Evolutionary conservation across 2,797 vertebrate species (phyloP), one percentile per base, ranked within the genome.

Genomic region (Florisuga fusca): DNA sequence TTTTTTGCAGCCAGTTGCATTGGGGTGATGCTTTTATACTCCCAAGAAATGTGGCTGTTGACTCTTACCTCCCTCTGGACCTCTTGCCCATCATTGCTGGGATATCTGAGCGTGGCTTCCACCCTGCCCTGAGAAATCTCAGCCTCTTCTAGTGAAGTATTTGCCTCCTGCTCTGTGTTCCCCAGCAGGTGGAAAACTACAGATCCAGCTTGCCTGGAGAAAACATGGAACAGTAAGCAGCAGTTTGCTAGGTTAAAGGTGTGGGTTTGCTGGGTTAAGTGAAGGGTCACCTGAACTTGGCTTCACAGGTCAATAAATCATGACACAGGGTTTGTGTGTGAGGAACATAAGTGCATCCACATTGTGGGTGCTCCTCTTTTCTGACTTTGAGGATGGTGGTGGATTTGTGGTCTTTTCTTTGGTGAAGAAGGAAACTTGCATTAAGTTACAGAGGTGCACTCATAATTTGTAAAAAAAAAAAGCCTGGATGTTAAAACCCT

Each of bases 401-500:
- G 36, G 16, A 34, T 74, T 69, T 86, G 34, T 63, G 36, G 13
- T 21, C n/a, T 59, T 87, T 43, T 71, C 34, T 75, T 83, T n/a
- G 76, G 26, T 67, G 46, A 67, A 68, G 12, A 72, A 50, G n/a
- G 38, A 61, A 90, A 87, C 17, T 77, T 76, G 22, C 80, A 61
- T 45, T 22, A 41, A 31, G 75, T 90, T 80, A 38, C 22, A 13
- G 48, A 41, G 25, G 16, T 89, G n/a, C 50, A 58, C 27, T 74
- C 31, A 36, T 45, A 75, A 84, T 88, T 83, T 79, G 38, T 75
- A 62, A 77, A 79, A 91, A 79, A 91, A 91, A 72, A 79, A 91
- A 91, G 69, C 15, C 33, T 73, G 79, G 78, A 80, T 95, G 80
- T 89, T 71, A 75, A 89, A 93, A 71, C 41, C 63, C 85, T 95